Conservation (phyloP, 2,113 vertebrate genomes). For the Pelobates fuscus region DNA sequence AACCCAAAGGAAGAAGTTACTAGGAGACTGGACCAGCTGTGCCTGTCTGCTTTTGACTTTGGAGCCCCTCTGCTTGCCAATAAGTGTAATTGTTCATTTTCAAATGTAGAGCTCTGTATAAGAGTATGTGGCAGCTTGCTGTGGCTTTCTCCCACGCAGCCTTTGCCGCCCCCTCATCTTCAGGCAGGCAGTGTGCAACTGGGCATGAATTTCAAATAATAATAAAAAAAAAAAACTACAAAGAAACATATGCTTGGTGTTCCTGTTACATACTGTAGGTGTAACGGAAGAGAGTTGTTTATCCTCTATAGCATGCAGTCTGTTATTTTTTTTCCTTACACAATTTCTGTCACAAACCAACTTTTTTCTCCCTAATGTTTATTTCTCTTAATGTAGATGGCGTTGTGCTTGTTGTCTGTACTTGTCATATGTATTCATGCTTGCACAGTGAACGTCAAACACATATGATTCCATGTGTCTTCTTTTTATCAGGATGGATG, state of each 20-base stretch:
- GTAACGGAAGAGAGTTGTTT: constrained; percentile 53
- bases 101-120: constrained; percentile 36
- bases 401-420: constrained; percentile 19
- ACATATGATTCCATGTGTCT: constrained; percentile 13
- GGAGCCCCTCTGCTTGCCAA: constrained; percentile 34
- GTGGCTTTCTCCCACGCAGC: constrained; percentile 56
- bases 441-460: constrained; percentile 11
- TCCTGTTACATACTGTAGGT: constrained; percentile 54
- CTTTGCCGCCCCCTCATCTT: constrained; percentile 55
- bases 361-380: background rate
- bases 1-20: too few species aligned
- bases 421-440: constrained; percentile 22
- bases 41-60: background rate
- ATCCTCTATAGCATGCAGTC: constrained; percentile 39
- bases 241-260: constrained; percentile 51
- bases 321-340: constrained; percentile 5
- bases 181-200: constrained; percentile 55
- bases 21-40: background rate
- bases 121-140: constrained; percentile 51
- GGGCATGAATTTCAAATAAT: constrained; percentile 58
- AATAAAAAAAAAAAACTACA: constrained; percentile 11
- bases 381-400: background rate
- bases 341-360: background rate
- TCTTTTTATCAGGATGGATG: constrained; percentile 16
- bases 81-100: constrained; percentile 50